Conservation (phyloP, 37 sponge, comb jelly and placozoan species). For the Petrosia ficiformis region DNA sequence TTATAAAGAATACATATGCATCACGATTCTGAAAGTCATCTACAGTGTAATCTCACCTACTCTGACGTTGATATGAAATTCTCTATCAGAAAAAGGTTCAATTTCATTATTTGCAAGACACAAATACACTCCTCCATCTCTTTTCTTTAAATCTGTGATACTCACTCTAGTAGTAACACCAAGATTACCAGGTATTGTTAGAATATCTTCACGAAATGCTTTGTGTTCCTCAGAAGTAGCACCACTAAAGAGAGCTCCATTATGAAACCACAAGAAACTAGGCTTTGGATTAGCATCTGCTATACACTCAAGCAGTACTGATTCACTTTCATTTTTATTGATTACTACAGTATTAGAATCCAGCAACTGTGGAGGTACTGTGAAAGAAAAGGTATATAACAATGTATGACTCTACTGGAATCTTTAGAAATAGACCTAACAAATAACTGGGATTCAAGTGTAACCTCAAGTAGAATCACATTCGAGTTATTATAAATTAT, state of each 20-base stretch:
- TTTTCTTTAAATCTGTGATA: neutral
- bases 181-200: neutral
- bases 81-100: neutral
- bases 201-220: neutral
- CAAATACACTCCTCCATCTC: constrained; percentile 11
- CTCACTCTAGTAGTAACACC: constrained; percentile 11
- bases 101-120: constrained; percentile 12
- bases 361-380: neutral
- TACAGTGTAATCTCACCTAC: no score
- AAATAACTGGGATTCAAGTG: no score
- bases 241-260: neutral
- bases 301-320: constrained; percentile 7
- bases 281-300: constrained; percentile 43
- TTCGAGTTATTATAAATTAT: no score
- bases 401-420: no score
- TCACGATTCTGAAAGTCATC: no score
- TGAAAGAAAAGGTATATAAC: no score
- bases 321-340: neutral
- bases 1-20: no score
- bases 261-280: constrained; percentile 19
- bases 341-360: neutral
- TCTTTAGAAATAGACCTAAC: no score
- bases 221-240: neutral
- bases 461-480: no score
- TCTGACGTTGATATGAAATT: no score